Conservation (phyloP, 1,140 invertebrate species). For the Pogonomyrmex californicus region DNA sequence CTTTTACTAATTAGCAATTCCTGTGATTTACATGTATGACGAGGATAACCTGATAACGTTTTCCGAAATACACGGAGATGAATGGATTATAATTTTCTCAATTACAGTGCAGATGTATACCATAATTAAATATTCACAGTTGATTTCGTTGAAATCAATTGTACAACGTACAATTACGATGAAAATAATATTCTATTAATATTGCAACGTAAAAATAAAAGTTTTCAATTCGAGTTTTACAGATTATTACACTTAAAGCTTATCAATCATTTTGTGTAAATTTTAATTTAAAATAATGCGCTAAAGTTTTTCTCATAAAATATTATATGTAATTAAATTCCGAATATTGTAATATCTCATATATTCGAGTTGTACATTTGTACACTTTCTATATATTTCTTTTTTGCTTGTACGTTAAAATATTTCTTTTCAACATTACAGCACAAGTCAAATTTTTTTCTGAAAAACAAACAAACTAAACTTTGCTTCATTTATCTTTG, state of each 20-base stretch:
- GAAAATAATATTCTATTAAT: neutral
- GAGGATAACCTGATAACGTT: neutral
- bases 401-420: neutral
- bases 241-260: neutral
- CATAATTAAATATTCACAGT: neutral
- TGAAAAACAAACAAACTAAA: neutral
- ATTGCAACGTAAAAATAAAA: neutral
- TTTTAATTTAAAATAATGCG: neutral
- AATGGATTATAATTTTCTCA: neutral
- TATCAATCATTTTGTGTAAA: neutral
- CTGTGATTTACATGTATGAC: neutral
- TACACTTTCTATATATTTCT: neutral
- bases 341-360: neutral
- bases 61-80: neutral
- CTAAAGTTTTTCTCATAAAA: neutral
- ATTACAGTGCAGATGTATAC: neutral
- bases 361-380: neutral
- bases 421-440: neutral
- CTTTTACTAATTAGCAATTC: conserved; percentile 17
- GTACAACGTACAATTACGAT: too few relatives aligned
- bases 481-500: conserved; percentile 6
- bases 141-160: neutral
- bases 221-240: neutral
- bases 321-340: neutral
- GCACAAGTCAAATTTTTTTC: neutral